Evolutionary conservation across 2,797 vertebrate genomes (phyloP).

Genomic region (Nannoperca obscura): DNA sequence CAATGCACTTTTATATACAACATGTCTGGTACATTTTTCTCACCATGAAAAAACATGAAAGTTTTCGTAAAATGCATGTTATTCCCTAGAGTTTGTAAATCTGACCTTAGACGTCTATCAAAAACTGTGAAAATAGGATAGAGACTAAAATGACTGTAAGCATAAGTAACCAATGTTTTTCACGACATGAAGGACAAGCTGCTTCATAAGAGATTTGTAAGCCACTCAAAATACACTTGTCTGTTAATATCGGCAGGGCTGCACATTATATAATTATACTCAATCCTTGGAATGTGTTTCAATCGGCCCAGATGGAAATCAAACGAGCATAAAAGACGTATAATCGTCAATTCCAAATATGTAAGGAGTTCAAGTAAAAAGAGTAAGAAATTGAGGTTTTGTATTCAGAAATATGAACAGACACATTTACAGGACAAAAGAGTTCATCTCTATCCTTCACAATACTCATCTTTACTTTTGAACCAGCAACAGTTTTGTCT

Average conservation of each 20-base stretch:
- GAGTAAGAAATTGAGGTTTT: conserved; percentile 31
- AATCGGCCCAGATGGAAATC: conserved; percentile 32
- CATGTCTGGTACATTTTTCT: neutral
- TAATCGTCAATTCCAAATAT: conserved; percentile 37
- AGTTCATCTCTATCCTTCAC: conserved; percentile 76
- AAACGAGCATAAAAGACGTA: conserved; percentile 39
- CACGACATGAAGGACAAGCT: conserved; percentile 30
- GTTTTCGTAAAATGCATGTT: neutral
- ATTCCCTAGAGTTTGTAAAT: neutral
- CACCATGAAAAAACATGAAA: neutral
- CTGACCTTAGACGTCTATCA: neutral
- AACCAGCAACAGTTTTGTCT: conserved; percentile 81
- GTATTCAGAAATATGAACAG: conserved; percentile 69
- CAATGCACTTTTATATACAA: neutral
- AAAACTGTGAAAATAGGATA: neutral
- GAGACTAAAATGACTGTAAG: conserved; percentile 30
- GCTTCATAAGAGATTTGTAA: conserved; percentile 25
- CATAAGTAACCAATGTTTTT: conserved; percentile 27
- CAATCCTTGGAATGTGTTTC: conserved; percentile 61
- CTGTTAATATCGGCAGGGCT: conserved; percentile 13
- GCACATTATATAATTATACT: conserved; percentile 53
- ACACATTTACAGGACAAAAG: conserved; percentile 64
- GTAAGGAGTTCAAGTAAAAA: conserved; percentile 45
- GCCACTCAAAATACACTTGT: conserved; percentile 31
- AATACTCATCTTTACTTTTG: conserved; percentile 84